Evolutionary conservation across 1,140 invertebrate genomes (phyloP).

Genomic region (Reticulitermes speratus): DNA sequence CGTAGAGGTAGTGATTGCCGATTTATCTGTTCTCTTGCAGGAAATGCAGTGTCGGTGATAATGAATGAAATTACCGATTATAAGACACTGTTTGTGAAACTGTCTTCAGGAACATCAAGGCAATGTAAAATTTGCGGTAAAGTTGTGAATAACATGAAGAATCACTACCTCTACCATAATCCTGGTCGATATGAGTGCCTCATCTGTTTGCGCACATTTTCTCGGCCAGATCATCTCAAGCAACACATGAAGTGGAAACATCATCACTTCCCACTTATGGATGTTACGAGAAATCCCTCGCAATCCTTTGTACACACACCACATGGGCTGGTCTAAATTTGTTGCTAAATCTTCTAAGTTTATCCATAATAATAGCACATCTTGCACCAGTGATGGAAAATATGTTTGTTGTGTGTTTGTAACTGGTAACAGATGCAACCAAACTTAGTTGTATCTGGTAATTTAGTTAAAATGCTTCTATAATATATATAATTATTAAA

Average conservation of each 20-base stretch:
- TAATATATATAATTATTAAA: not conserved
- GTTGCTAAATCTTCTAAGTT: not conserved
- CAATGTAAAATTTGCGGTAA: conserved; percentile 29
- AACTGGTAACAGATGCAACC: not conserved
- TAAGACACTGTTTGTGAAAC: conserved; percentile 31
- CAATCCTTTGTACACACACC: not conserved
- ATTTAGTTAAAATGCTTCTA: not conserved
- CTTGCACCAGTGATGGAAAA: not conserved
- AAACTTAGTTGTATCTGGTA: not conserved
- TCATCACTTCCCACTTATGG: not conserved
- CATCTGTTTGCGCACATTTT: conserved; percentile 23
- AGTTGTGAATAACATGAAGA: conserved; percentile 26
- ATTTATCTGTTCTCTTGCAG: conserved; percentile 13
- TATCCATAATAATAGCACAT: not conserved
- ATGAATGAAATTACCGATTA: conserved; percentile 21
- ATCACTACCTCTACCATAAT: conserved; percentile 32
- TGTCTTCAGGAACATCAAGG: conserved; percentile 19
- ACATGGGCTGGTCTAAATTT: conserved; percentile 10
- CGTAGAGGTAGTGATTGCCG: conserved; percentile 3
- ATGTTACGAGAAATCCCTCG: not conserved
- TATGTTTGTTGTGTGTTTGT: not conserved
- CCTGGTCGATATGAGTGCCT: conserved; percentile 23
- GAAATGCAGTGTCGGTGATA: not conserved
- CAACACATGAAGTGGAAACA: conserved; percentile 26
- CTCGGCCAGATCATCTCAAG: conserved; percentile 26